Conservation (phyloP, 2,888 invertebrate genomes). For the Onchidella celtica region DNA sequence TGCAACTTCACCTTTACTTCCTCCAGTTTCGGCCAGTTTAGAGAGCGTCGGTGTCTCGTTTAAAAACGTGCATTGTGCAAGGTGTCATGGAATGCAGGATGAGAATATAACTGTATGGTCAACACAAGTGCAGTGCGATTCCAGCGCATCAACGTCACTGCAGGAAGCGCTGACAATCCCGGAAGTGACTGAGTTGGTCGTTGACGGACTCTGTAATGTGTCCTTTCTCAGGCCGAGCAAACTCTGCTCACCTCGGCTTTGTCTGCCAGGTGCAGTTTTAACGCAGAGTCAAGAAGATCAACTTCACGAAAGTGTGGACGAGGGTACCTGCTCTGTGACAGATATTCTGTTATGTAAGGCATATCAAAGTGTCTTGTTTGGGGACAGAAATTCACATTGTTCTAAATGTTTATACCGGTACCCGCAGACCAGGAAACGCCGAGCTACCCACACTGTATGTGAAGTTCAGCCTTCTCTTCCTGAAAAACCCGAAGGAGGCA, state of each 20-base stretch:
- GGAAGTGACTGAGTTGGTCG: background rate
- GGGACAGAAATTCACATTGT: conserved; percentile 24
- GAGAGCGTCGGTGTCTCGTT: background rate
- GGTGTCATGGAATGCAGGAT: conserved; percentile 9
- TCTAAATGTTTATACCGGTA: background rate
- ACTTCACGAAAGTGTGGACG: background rate
- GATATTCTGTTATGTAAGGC: background rate
- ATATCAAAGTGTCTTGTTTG: background rate
- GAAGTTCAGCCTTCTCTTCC: background rate
- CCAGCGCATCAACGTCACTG: background rate
- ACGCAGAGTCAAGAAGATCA: background rate
- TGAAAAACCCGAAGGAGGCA: background rate
- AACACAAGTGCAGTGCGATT: background rate
- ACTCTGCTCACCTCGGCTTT: background rate
- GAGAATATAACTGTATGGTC: background rate
- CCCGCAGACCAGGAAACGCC: background rate
- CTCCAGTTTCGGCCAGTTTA: background rate
- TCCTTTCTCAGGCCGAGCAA: background rate
- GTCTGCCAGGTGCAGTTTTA: background rate
- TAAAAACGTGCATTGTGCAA: conserved; percentile 16
- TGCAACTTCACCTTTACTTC: background rate
- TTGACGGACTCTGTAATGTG: background rate
- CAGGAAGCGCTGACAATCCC: background rate
- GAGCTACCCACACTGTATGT: background rate
- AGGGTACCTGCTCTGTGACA: background rate